Evolutionary conservation across 2,888 invertebrate genomes (phyloP), one percentile per base, ranked within the genome.

Genomic region (Mermis nigrescens): DNA sequence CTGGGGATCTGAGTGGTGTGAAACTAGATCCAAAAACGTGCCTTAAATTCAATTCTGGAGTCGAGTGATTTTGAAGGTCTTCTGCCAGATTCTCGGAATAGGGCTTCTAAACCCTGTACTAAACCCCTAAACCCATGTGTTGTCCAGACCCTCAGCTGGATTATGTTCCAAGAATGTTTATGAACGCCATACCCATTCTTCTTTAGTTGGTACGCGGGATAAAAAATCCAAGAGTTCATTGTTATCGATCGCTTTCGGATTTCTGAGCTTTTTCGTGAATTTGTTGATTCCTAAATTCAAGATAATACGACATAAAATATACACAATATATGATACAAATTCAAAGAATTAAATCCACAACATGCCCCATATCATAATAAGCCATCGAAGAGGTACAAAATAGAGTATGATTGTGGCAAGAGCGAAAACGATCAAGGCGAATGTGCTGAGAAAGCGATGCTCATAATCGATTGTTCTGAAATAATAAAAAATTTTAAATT

Each of bases 151-250:
- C n/a, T n/a, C n/a, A n/a, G n/a, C n/a, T n/a, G n/a, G n/a, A n/a
- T n/a, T n/a, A n/a, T n/a, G n/a, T n/a, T n/a, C n/a, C n/a, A n/a
- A n/a, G n/a, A n/a, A n/a, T n/a, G n/a, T n/a, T n/a, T n/a, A n/a
- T n/a, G n/a, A n/a, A n/a, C n/a, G n/a, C n/a, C n/a, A n/a, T 74
- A 90, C 87, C 77, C 89, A 78, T 76, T 83, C 84, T 75, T 87
- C 87, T 72, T 91, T 87, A 71, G 90, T 87, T 38, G 92, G 92
- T 57, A 94, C 86, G 66, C 92, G 80, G 0, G 90, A 89, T 62
- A 94, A 76, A 69, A 90, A 82, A 77, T 94, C 92, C 64, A 92
- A 75, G 3, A 92, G 77, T 79, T 94, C 92, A 76, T 92, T 92
- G 76, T 92, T 94, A 2, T 88, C 87, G 76, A 92, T 85, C 74